Base-by-base conservation (phyloP, 2,797 vertebrate genomes). In the Okamejei kenojei region DNA sequence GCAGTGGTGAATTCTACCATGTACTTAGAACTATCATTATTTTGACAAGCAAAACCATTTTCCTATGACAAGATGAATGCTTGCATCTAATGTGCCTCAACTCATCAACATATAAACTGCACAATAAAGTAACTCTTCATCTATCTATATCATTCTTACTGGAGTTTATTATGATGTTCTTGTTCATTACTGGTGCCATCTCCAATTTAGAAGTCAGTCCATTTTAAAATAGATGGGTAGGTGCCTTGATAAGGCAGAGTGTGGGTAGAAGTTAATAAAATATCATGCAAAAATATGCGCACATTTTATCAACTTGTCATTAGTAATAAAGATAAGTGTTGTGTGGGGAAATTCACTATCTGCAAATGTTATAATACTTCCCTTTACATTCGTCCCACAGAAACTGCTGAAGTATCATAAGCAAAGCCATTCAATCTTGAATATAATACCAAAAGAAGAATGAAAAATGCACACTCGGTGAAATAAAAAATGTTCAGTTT, bases 281-380 rank as follows among this genome's bases (percentile, higher is more conserved):
- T 92, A 38, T 71, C 15, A 92, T 92, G 90, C 71, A 92, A 92
- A 92, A 92, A 92, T 92, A 92, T 76, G 90, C 76, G 90, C 71
- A 92, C n/a, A 92, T 92, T 58, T 76, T 92, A 92, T 92, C 71
- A 92, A 54, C 90, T 92, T 92, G 90, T 92, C 90, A 92, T 58
- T 71, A 92, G 90, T 92, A 92, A 92, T 92, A 92, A 92, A 92
- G 90, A 92, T 92, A 92, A 92, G 76, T 58, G 90, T 74, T 92
- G 73, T 92, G 71, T 92, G 68, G 71, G 35, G 71, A 92, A 92
- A 92, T 76, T 35, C 90, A 92, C 71, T 92, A 76, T 92, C 90
- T 2, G 90, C 76, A 92, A 92, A 92, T 92, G 38, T 92, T 76
- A 92, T 92, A 92, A 92, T 92, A 38, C 71, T 54, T 76, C 26